These are phyloP conservation scores for Lamprologus sp. DNA, from an alignment of 2,113 vertebrate genomes.

Conservation along the genomic window DNA sequence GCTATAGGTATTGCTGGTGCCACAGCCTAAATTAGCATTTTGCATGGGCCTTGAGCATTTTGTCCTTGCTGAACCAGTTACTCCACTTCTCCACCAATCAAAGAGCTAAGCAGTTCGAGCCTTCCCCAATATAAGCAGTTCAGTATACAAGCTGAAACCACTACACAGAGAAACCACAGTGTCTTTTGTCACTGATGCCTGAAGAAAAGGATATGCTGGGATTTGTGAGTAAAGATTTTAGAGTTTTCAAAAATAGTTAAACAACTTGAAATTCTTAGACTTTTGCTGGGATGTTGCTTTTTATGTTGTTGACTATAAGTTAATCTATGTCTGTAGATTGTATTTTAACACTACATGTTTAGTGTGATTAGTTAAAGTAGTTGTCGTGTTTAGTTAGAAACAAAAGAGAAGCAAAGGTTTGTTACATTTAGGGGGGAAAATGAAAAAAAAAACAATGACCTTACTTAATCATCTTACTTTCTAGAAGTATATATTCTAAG, in stretches of 20 bases:
- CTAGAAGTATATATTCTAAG: neutral
- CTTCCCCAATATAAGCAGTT: neutral
- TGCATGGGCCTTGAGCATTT: neutral
- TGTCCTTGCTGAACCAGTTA: neutral
- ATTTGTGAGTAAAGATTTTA: neutral
- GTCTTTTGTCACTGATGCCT: neutral
- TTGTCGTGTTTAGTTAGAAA: neutral
- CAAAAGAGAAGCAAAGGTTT: neutral
- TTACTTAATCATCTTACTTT: neutral
- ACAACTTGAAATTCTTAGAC: neutral
- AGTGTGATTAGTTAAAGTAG: neutral
- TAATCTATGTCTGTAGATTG: neutral
- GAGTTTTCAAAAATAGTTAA: neutral
- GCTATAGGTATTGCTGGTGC: neutral
- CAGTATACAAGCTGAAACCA: neutral
- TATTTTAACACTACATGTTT: neutral
- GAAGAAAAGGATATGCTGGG: neutral
- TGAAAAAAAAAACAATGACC: neutral
- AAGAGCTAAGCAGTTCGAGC: neutral
- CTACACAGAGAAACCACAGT: neutral
- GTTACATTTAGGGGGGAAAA: rapidly evolving
- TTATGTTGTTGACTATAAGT: neutral
- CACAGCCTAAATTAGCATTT: neutral
- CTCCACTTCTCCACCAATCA: neutral
- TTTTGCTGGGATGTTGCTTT: neutral